phyloP scores from a whole-genome alignment of 2,888 invertebrate species.

The Tetragonisca angustula region DNA sequence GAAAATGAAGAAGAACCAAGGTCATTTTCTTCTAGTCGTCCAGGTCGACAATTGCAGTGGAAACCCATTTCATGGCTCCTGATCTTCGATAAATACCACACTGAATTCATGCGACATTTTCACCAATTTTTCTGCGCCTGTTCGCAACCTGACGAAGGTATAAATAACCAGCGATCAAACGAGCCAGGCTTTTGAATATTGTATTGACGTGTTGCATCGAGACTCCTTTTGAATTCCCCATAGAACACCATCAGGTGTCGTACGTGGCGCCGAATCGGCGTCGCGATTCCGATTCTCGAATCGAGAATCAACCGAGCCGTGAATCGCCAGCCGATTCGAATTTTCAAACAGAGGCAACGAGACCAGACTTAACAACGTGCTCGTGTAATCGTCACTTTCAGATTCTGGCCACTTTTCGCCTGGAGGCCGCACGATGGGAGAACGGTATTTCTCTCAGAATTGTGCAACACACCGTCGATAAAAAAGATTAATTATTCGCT shows the following conservation, averaged over 20 bases:
- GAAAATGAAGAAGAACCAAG: too few species aligned
- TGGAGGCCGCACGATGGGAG: slow-evolving; percentile 30
- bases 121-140: not conserved
- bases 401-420: slow-evolving; percentile 30
- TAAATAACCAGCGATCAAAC: not conserved
- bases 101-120: not conserved
- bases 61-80: too few species aligned
- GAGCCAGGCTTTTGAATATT: not conserved
- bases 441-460: slow-evolving; percentile 22
- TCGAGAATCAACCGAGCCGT: slow-evolving; percentile 6
- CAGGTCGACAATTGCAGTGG: too few species aligned
- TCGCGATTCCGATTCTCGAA: slow-evolving; percentile 26
- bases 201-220: slow-evolving; percentile 15
- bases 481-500: slow-evolving; percentile 47
- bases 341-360: slow-evolving; percentile 46
- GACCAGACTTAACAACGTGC: slow-evolving; percentile 36
- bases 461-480: slow-evolving; percentile 37
- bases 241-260: slow-evolving; percentile 13
- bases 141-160: not conserved
- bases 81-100: too few species aligned
- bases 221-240: slow-evolving; percentile 45
- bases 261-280: slow-evolving; percentile 51
- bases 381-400: slow-evolving; percentile 50
- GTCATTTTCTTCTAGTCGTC: too few species aligned
- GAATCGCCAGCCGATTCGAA: slow-evolving; percentile 35